Evolutionary conservation across 1,140 invertebrate genomes (phyloP).

Genomic region (Drosophila nikananu): DNA sequence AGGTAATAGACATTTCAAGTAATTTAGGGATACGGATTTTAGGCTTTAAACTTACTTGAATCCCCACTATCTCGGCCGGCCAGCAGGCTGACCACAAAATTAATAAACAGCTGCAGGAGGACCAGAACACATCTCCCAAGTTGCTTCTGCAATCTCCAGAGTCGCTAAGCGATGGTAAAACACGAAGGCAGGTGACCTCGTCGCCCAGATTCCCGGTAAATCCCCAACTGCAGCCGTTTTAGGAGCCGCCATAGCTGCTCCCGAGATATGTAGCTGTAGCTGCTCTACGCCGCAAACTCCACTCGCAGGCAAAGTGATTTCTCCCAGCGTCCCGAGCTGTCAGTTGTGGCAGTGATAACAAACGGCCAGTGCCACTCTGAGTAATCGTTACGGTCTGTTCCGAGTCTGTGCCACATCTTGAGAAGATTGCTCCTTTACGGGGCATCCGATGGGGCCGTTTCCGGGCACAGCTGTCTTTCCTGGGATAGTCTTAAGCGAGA

Average conservation of each 20-base stretch:
- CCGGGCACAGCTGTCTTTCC: conserved; percentile 23
- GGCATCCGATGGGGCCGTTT: neutral
- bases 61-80: conserved; percentile 21
- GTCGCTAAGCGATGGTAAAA: conserved; percentile 6
- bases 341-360: conserved; percentile 29
- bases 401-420: conserved; percentile 29
- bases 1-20: neutral
- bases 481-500: conserved; percentile 1
- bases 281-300: conserved; percentile 2
- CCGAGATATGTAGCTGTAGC: neutral
- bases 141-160: conserved; percentile 10
- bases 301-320: conserved; percentile 40
- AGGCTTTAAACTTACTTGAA: neutral
- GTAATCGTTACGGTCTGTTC: conserved; percentile 32
- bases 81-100: conserved; percentile 33
- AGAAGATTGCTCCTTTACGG: conserved; percentile 15
- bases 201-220: conserved; percentile 18
- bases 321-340: conserved; percentile 19
- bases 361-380: conserved; percentile 31
- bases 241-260: conserved; percentile 7
- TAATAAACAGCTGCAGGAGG: conserved; percentile 16
- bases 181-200: conserved; percentile 15
- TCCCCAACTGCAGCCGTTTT: conserved; percentile 3
- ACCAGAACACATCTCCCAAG: conserved; percentile 5
- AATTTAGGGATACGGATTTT: neutral